These are phyloP conservation scores for Marasmarcha lunaedactyla DNA, from an alignment of 2,888 invertebrate species.

Conservation along the genomic window DNA sequence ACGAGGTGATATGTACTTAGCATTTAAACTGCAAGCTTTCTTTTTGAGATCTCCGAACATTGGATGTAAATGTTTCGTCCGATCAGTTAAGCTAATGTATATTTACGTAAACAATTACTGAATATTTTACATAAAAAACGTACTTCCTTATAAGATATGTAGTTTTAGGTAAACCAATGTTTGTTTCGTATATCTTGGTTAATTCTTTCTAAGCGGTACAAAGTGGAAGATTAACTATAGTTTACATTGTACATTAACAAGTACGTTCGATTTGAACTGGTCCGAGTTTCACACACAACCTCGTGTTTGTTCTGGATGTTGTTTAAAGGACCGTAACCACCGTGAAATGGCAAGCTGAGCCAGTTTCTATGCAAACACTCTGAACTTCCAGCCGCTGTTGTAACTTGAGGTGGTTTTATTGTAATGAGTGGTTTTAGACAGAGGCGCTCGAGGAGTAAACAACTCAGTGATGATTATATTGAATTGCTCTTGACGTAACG, in stretches of 20 bases:
- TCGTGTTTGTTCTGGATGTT: conserved; percentile 27
- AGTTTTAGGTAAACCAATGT: conserved; percentile 21
- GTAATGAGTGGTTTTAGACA: conserved; percentile 7
- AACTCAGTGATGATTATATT: conserved; percentile 35
- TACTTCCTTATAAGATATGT: not conserved
- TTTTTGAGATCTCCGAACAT: no score
- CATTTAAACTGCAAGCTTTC: no score
- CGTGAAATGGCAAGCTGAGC: conserved; percentile 9
- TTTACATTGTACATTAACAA: conserved; percentile 47
- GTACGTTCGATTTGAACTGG: conserved; percentile 45
- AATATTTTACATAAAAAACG: conserved; percentile 1
- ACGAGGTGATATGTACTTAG: no score
- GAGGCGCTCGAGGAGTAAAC: conserved; percentile 24
- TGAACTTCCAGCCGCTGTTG: no score
- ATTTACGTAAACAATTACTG: no score
- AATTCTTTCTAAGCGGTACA: conserved; percentile 53
- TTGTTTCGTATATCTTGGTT: conserved; percentile 47
- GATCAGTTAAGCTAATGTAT: no score
- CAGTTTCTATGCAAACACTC: not conserved
- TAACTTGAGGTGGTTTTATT: no score
- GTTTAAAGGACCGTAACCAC: not conserved
- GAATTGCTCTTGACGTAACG: conserved; percentile 26
- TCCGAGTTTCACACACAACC: conserved; percentile 53
- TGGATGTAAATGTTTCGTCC: no score
- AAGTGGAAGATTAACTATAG: conserved; percentile 60